Evolutionary conservation across 2,797 vertebrate species (phyloP).

Genomic region (Lacerta bilineata): DNA sequence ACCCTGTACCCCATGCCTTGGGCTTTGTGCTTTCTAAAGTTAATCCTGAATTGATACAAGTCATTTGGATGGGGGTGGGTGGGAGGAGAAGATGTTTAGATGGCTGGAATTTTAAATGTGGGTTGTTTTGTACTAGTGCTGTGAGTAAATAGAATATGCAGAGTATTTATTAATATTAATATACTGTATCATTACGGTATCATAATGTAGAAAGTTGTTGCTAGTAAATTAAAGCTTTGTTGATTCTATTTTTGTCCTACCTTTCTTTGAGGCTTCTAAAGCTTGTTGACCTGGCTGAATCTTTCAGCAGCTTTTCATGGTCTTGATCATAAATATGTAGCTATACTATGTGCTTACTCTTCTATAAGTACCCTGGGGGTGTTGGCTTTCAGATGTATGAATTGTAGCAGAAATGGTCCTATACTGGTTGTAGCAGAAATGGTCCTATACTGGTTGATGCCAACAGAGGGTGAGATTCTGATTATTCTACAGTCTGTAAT

Average conservation of each 20-base stretch:
- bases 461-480: not conserved
- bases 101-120: too few relatives aligned
- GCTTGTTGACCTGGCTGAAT: not conserved
- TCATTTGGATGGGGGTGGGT: not conserved
- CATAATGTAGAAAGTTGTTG: not conserved
- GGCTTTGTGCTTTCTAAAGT: not conserved
- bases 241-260: not conserved
- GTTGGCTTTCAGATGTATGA: not conserved
- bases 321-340: not conserved
- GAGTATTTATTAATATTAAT: not conserved
- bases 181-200: not conserved
- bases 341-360: not conserved
- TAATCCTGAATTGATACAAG: not conserved
- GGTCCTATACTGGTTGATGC: not conserved
- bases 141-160: not conserved
- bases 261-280: not conserved
- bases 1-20: not conserved
- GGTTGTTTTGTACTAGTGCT: not conserved
- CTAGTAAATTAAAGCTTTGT: not conserved
- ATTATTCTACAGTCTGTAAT: not conserved
- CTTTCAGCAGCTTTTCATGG: not conserved
- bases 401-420: not conserved
- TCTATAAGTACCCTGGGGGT: not conserved
- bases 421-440: not conserved
- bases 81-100: not conserved